phyloP scores from a whole-genome alignment of 1,140 invertebrate species.

The Cotesia typhae region DNA sequence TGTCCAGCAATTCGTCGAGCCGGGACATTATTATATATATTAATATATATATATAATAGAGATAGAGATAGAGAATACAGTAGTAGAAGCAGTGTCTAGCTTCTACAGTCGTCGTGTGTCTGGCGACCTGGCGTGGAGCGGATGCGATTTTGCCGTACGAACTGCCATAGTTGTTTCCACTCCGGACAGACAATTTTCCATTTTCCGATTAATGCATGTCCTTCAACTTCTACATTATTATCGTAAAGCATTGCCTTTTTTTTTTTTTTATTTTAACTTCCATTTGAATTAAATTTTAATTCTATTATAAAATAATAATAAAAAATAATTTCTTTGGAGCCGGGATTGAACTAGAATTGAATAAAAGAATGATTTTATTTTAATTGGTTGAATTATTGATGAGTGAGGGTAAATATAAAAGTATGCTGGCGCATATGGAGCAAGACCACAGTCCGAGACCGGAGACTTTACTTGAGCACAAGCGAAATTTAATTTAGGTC shows the following conservation, averaged over 20 bases:
- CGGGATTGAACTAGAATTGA: background rate
- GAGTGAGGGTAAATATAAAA: too few relatives aligned
- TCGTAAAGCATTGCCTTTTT: slow-evolving; percentile 20
- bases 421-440: too few relatives aligned
- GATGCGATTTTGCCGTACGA: slow-evolving; percentile 35
- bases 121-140: slow-evolving; percentile 30
- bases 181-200: slow-evolving; percentile 15
- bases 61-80: background rate
- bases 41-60: background rate
- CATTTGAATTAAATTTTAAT: background rate
- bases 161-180: slow-evolving; percentile 18
- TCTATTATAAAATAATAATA: background rate
- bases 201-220: slow-evolving; percentile 27
- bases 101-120: slow-evolving; percentile 13
- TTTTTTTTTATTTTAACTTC: slow-evolving; percentile 25
- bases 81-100: background rate
- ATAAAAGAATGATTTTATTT: background rate
- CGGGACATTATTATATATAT: slow-evolving; percentile 48
- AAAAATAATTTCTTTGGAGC: background rate
- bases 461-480: slow-evolving; percentile 40
- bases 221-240: slow-evolving; percentile 10
- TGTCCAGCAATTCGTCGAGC: slow-evolving; percentile 50
- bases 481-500: slow-evolving; percentile 37
- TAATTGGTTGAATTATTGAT: background rate
- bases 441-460: background rate